phyloP scores from a whole-genome alignment of 2,888 invertebrate species.

The Callyntrura guangdongensis region DNA sequence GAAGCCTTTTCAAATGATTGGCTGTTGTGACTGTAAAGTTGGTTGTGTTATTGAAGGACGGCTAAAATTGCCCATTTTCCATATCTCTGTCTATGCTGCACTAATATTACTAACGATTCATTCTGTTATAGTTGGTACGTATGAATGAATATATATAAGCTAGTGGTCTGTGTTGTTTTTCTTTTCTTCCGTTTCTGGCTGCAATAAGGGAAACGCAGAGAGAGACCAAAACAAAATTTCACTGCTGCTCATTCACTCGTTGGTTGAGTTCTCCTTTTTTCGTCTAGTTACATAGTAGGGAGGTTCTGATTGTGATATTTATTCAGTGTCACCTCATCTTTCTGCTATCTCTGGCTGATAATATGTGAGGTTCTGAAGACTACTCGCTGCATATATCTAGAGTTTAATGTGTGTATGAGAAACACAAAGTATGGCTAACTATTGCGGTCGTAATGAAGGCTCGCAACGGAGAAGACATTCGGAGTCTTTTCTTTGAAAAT shows the following conservation, averaged over 20 bases:
- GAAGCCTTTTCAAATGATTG: constrained; percentile 31
- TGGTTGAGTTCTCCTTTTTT: not conserved
- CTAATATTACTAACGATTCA: not conserved
- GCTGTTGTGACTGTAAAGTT: constrained; percentile 27
- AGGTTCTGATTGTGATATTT: constrained; percentile 19
- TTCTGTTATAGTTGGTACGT: not conserved
- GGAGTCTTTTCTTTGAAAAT: constrained; percentile 58
- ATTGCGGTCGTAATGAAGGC: constrained; percentile 12
- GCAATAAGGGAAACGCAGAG: constrained; percentile 34
- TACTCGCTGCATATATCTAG: not conserved
- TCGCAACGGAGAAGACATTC: constrained; percentile 24
- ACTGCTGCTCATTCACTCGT: not conserved
- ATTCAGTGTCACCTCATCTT: not conserved
- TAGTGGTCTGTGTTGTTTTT: not conserved
- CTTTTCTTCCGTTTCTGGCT: not conserved
- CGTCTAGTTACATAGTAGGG: not conserved
- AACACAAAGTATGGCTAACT: not conserved
- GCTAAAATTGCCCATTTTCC: constrained; percentile 46
- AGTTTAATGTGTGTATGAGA: not conserved
- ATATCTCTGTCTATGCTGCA: constrained; percentile 2
- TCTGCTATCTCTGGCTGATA: not conserved
- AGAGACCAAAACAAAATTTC: constrained; percentile 16
- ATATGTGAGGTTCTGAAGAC: not conserved
- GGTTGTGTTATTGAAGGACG: constrained; percentile 17
- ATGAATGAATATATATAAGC: not conserved